Conservation (phyloP, 2,888 invertebrate species). For the Amphipyra berbera region DNA sequence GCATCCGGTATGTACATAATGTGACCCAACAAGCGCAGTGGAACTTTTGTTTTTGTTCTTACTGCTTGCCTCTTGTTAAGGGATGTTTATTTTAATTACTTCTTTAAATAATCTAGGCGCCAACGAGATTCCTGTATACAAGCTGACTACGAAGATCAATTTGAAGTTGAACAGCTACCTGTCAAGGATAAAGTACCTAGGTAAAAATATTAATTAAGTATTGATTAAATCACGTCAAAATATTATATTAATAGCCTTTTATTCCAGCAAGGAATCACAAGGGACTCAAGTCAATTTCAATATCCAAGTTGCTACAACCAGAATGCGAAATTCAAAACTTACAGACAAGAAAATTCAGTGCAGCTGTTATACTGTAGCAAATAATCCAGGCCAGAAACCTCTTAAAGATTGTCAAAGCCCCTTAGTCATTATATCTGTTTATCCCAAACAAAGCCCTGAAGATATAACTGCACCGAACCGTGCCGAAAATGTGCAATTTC, state of each 20-base stretch:
- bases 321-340: constrained; percentile 23
- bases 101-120: constrained; percentile 10
- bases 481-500: not conserved
- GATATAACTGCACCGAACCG: constrained; percentile 33
- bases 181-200: constrained; percentile 17
- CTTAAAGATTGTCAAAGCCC: constrained; percentile 66
- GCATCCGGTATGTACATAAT: no score
- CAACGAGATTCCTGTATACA: constrained; percentile 45
- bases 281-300: constrained; percentile 77
- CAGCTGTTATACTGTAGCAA: constrained; percentile 53
- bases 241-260: no score
- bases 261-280: constrained; percentile 69
- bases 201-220: constrained; percentile 18
- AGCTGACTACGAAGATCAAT: constrained; percentile 35
- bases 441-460: constrained; percentile 70
- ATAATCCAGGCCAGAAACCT: constrained; percentile 34
- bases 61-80: no score
- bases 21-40: no score
- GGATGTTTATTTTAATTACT: not conserved
- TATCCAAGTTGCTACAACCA: constrained; percentile 37
- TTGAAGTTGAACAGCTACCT: constrained; percentile 7
- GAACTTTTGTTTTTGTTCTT: no score
- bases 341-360: constrained; percentile 70
- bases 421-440: constrained; percentile 83
- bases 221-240: constrained; percentile 20